A percentile compares a stretch with the other conserved stretches of the same genome.
Evolutionary conservation across 2,888 invertebrate species (phyloP).

Genomic region (Cerastis rubricosa): DNA sequence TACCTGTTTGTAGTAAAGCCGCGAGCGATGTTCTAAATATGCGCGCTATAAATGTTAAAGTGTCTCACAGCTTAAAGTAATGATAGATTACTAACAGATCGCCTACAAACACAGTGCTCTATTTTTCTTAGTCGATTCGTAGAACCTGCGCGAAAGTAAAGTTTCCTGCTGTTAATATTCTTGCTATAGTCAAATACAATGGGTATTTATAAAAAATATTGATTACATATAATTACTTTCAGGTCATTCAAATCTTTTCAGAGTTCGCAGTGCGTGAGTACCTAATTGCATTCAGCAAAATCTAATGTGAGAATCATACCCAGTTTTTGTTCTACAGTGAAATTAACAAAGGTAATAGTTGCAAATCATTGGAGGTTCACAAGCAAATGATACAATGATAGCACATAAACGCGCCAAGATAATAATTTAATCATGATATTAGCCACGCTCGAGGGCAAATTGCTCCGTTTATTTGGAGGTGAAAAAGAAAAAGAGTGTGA

Average conservation of each 20-base stretch:
- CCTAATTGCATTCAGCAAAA: constrained; percentile 37
- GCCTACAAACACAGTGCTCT: constrained; percentile 62
- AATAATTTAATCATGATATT: constrained; percentile 86
- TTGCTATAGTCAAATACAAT: constrained; percentile 18
- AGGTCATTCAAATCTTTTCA: constrained; percentile 21
- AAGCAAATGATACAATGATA: constrained; percentile 82
- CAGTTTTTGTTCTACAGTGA: constrained; percentile 48
- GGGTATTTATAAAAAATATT: constrained; percentile 4
- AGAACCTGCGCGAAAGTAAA: constrained; percentile 31
- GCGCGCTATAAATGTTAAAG: constrained; percentile 55
- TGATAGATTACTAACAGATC: constrained; percentile 57
- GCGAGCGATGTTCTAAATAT: constrained; percentile 51
- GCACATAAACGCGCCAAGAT: constrained; percentile 79
- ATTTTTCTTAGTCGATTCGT: constrained; percentile 49
- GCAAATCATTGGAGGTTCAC: constrained; percentile 78
- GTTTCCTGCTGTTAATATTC: constrained; percentile 10
- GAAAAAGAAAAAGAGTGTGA: constrained; percentile 79
- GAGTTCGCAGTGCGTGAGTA: constrained; percentile 14
- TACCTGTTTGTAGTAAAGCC: constrained; percentile 28
- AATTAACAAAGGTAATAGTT: constrained; percentile 72
- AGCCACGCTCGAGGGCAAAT: constrained; percentile 79
- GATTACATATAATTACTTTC: background rate
- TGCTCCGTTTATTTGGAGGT: constrained; percentile 80
- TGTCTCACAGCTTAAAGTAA: constrained; percentile 54
- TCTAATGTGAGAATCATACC: constrained; percentile 41